Evolutionary conservation across 2,888 invertebrate genomes (phyloP).

Genomic region (Aspidapion aeneum): DNA sequence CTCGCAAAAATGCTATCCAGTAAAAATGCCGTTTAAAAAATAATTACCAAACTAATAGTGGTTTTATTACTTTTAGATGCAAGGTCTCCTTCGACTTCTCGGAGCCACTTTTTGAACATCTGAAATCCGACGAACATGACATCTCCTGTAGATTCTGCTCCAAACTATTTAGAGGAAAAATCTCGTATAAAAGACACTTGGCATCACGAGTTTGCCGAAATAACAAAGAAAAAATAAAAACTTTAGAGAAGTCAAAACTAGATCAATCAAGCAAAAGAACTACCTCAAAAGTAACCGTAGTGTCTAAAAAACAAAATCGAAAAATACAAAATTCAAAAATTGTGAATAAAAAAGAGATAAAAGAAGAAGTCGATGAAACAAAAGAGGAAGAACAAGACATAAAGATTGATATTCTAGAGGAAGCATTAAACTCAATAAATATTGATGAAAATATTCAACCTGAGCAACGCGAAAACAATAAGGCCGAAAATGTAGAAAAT

Average conservation of each 20-base stretch:
- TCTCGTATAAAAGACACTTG: not conserved
- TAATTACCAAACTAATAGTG: not conserved
- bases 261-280: too few species aligned
- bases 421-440: too few species aligned
- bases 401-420: not conserved
- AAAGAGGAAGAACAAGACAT: too few species aligned
- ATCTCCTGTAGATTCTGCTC: not conserved
- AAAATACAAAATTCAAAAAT: not conserved
- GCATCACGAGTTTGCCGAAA: not conserved
- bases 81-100: not conserved
- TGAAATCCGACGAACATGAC: not conserved
- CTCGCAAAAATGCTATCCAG: not conserved
- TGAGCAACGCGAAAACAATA: not conserved
- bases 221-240: too few species aligned
- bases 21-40: not conserved
- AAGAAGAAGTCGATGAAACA: not conserved
- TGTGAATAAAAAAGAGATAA: not conserved
- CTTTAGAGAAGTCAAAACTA: too few species aligned
- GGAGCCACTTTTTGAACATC: not conserved
- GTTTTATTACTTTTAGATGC: not conserved
- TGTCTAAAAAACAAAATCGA: not conserved
- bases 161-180: not conserved
- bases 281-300: not conserved
- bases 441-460: not conserved
- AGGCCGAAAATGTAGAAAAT: too few species aligned